A percentile compares a stretch with the other conserved stretches of the same genome.
Conservation (phyloP, 2,113 vertebrate genomes). For the Galbula dea region DNA sequence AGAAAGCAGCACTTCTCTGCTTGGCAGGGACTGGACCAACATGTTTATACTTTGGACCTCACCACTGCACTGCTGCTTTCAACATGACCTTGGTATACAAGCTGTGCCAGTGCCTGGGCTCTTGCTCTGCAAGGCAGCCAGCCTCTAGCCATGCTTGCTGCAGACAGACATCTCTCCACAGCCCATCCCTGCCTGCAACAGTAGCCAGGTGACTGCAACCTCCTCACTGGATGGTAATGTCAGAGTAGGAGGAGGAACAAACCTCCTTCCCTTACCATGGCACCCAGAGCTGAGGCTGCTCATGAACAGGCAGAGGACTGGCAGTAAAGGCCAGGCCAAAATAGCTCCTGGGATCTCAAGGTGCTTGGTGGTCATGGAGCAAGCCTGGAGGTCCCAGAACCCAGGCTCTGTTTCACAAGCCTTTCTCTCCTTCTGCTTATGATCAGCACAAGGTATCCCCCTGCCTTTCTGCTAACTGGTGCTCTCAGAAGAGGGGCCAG, state of each 20-base stretch:
- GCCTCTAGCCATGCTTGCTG: neutral
- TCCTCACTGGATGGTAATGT: accelerated
- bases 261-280: accelerated
- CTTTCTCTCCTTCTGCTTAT: neutral
- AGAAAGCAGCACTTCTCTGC: neutral
- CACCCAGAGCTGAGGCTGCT: neutral
- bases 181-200: too few relatives aligned
- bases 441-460: neutral
- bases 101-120: neutral
- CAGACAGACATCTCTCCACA: neutral
- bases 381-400: neutral
- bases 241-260: accelerated
- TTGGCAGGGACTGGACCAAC: neutral
- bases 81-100: neutral
- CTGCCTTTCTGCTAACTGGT: neutral
- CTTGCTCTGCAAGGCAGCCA: accelerated
- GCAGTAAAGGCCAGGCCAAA: too few relatives aligned
- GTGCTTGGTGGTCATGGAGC: neutral
- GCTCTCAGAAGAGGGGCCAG: neutral
- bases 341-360: neutral
- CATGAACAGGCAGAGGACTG: too few relatives aligned
- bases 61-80: neutral
- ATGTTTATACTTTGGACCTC: neutral
- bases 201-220: neutral
- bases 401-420: neutral